Evolutionary conservation across 1,140 invertebrate species (phyloP), one percentile per base, ranked within the genome.

Genomic region (Drosophila subpulchrella): DNA sequence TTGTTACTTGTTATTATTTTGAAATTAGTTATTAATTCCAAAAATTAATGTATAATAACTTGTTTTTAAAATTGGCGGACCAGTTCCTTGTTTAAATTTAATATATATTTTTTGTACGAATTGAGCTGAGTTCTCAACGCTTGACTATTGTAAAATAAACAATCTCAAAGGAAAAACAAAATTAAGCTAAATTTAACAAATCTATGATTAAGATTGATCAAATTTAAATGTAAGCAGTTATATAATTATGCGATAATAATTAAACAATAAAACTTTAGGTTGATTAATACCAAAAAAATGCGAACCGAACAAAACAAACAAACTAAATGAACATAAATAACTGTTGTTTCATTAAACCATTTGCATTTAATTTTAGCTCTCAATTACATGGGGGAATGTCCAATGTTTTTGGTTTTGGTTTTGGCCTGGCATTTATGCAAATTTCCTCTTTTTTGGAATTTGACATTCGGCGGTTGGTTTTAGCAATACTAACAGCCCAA

Each of bases 321-420:
- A 79, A 71, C 41, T 72, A 88, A 71, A 88, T 81, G 75, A 82
- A 83, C 83, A 88, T 88, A 86, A 86, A 86, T 86, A 83, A 83
- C 83, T 70, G 84, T 79, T 86, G 79, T 86, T 86, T 86, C 75
- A 88, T 89, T 86, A 41, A 82, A 81, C 82, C 81, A 88, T 86
- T 86, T 86, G 79, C 83, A 86, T 86, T 86, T 86, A 83, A 86
- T 88, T 68, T 39, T 77, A 70, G 75, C 84, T 78, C 79, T 88
- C 84, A 77, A 86, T 86, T 86, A 88, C 75, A 83, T 56, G 62
- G 71, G 53, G 50, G 58, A 63, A 59, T 46, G 62, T 20, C 77
- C 36, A 48, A 20, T n/a, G 70, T 36, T 53, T 36, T 75, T 66
- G 63, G 50, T 44, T 58, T 77, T 75, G 75, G 59, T 78, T 86